These are phyloP conservation scores for Drosophila rufa DNA, from an alignment of 1,140 invertebrate genomes.

Conservation along the genomic window DNA sequence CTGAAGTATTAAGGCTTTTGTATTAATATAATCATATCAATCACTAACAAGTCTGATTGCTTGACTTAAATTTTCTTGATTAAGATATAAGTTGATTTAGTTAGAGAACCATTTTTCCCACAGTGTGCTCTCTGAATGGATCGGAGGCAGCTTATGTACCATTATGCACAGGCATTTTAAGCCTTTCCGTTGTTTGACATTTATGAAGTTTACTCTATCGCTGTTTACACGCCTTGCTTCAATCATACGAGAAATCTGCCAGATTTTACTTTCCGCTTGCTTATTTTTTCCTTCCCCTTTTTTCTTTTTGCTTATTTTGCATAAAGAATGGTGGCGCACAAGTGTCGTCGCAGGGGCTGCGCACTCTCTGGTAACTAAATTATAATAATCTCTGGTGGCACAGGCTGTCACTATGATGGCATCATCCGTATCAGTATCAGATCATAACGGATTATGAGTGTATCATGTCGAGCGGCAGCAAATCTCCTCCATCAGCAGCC, in stretches of 20 bases:
- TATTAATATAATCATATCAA: too few relatives aligned
- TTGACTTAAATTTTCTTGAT: too few relatives aligned
- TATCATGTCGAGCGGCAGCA: slow-evolving; percentile 59
- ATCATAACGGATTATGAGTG: slow-evolving; percentile 74
- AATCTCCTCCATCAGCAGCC: slow-evolving; percentile 19
- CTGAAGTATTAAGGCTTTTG: too few relatives aligned
- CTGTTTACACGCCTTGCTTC: slow-evolving; percentile 46
- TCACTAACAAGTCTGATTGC: too few relatives aligned
- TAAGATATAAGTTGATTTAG: too few relatives aligned
- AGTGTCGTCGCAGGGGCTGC: slow-evolving; percentile 38
- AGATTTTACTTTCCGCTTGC: slow-evolving; percentile 36
- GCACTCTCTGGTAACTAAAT: slow-evolving; percentile 60
- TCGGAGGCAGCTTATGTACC: slow-evolving; percentile 12
- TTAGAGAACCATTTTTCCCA: background rate
- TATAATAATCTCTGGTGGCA: slow-evolving; percentile 65
- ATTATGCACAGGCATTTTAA: slow-evolving; percentile 22
- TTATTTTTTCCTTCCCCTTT: background rate
- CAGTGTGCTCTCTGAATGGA: background rate
- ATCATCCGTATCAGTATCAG: slow-evolving; percentile 70
- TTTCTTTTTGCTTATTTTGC: slow-evolving; percentile 42
- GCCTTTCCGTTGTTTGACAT: slow-evolving; percentile 50
- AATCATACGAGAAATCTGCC: slow-evolving; percentile 50
- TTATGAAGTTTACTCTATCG: slow-evolving; percentile 52
- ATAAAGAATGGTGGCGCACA: slow-evolving; percentile 29
- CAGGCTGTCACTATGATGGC: slow-evolving; percentile 55